Conservation (phyloP, 2,797 vertebrate genomes). For the Centropyge bicolor region DNA sequence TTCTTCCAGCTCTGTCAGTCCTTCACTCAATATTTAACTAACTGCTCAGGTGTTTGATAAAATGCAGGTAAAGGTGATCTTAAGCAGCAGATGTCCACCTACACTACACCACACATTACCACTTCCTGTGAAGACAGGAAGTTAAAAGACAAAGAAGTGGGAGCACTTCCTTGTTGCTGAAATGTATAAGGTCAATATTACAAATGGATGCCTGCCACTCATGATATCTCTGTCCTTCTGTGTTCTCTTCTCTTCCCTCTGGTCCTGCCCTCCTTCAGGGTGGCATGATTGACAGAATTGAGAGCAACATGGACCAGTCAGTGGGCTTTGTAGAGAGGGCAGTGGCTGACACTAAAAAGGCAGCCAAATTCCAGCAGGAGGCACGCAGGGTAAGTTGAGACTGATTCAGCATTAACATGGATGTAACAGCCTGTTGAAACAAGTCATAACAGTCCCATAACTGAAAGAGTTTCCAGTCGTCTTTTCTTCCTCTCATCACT, state of each 20-base stretch:
- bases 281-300: slow-evolving; percentile 95
- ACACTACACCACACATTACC: not conserved
- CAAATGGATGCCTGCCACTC: not conserved
- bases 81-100: not conserved
- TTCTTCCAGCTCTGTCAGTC: not conserved
- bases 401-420: not conserved
- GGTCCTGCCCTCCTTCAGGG: slow-evolving; percentile 82
- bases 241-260: not conserved
- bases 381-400: slow-evolving; percentile 91
- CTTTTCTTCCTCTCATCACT: not conserved
- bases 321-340: slow-evolving; percentile 96
- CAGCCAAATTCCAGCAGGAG: slow-evolving; percentile 95
- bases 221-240: not conserved
- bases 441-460: not conserved
- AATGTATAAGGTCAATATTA: not conserved
- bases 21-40: not conserved
- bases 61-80: not conserved
- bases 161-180: not conserved
- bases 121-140: not conserved
- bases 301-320: slow-evolving; percentile 98
- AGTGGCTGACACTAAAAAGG: slow-evolving; percentile 96
- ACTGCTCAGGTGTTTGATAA: not conserved
- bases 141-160: not conserved
- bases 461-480: not conserved
- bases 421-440: not conserved